Evolutionary conservation across 2,888 invertebrate species (phyloP), one percentile per base, ranked within the genome.

Genomic region (Apeira syringaria): DNA sequence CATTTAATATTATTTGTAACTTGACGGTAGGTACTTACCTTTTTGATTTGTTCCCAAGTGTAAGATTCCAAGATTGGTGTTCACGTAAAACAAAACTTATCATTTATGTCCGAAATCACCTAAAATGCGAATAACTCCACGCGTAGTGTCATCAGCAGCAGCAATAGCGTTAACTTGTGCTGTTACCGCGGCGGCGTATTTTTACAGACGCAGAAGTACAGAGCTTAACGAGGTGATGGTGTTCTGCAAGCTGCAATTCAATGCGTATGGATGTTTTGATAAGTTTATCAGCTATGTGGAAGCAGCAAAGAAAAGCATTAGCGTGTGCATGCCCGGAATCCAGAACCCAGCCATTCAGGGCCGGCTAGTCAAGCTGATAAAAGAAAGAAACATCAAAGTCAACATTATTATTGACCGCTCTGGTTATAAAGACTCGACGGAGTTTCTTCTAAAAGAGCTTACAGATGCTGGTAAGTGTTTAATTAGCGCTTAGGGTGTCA

Each of bases 141-240:
- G 76, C 57, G 59, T 86, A 55, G 49, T 85, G 50, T 79, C 86
- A 53, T 80, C 87, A 61, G 81, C 76, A 49, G 85, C 78, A 58
- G 86, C 73, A 38, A 59, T 89, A 53, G 84, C 80, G 13, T 39
- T 87, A 58, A 80, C 85, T 61, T 89, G 85, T 74, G 79, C 71
- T 49, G 75, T 85, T 35, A 78, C 84, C 37, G 86, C 83, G 24
- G 88, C 86, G 29, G 85, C 84, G 22, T 86, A 79, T 59, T 88
- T 74, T 59, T 86, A 80, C 60, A 84, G 68, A 62, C 80, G 72
- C 50, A 75, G 86, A 36, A 78, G 59, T 42, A 56, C 67, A 13
- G 81, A 81, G 50, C 60, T 86, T 45, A 88, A 89, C 58, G 87
- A 89, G 74, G 88, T 89, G 41, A 88, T 89, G 88, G 83, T 88